Conservation (phyloP, 2,888 invertebrate species). For the Anagyrus pseudococci region DNA sequence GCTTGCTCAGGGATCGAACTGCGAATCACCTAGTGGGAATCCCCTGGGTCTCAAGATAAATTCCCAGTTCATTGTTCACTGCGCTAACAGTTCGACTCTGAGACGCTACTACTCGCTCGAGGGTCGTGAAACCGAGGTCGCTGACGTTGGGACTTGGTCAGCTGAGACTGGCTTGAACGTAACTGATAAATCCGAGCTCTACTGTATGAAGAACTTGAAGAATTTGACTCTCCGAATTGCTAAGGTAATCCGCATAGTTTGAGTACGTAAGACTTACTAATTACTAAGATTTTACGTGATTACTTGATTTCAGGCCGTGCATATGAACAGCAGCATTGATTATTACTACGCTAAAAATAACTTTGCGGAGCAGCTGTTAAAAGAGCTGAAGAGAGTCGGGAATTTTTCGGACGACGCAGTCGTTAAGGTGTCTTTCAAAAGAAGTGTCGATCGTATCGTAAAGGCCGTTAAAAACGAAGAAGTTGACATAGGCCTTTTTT, state of each 20-base stretch:
- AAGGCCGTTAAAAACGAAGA: too few relatives aligned
- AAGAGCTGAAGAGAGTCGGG: too few relatives aligned
- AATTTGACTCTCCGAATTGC: not conserved
- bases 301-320: too few relatives aligned
- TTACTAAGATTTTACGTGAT: not conserved
- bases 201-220: constrained; percentile 1
- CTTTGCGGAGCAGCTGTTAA: too few relatives aligned
- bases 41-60: constrained; percentile 4
- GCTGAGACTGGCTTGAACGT: not conserved
- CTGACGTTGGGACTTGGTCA: not conserved
- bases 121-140: not conserved
- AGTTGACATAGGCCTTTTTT: too few relatives aligned
- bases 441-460: too few relatives aligned
- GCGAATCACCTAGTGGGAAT: not conserved
- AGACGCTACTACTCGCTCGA: constrained; percentile 3
- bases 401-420: too few relatives aligned
- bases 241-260: too few relatives aligned
- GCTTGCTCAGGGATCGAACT: not conserved
- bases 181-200: not conserved
- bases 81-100: not conserved
- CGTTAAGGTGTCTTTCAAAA: too few relatives aligned
- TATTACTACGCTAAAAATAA: too few relatives aligned
- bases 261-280: not conserved
- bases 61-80: constrained; percentile 10
- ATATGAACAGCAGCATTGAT: too few relatives aligned